Conservation (phyloP, 2,797 vertebrate genomes). For the Coendou prehensilis region DNA sequence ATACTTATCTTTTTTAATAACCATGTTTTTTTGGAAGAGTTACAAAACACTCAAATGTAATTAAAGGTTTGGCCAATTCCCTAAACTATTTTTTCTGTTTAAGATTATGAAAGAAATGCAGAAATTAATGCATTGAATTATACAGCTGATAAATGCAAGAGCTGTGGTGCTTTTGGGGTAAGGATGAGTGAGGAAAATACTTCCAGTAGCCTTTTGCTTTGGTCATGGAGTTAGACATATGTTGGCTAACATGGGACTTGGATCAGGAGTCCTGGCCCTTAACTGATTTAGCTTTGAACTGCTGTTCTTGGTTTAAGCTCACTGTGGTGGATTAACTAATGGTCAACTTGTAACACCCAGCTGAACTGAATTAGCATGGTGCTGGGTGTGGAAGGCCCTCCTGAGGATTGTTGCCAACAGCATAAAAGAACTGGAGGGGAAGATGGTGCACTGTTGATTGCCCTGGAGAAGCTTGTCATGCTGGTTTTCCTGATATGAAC, state of each 20-base stretch:
- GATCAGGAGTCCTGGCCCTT: neutral
- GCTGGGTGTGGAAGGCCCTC: neutral
- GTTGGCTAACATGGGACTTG: neutral
- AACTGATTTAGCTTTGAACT: neutral
- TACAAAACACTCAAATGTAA: constrained; percentile 63
- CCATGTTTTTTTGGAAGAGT: constrained; percentile 48
- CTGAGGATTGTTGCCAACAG: neutral
- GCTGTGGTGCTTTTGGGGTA: neutral
- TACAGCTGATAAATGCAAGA: neutral
- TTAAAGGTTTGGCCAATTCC: constrained; percentile 56
- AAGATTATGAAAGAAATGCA: neutral
- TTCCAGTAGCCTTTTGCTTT: neutral
- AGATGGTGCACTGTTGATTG: neutral
- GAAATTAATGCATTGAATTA: neutral
- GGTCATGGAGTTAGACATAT: neutral
- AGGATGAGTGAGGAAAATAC: neutral
- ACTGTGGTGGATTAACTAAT: neutral
- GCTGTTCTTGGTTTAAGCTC: neutral
- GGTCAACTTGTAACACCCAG: neutral
- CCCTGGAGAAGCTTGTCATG: neutral
- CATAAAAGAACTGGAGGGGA: neutral
- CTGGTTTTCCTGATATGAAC: neutral
- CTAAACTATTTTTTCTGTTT: neutral
- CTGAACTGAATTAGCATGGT: neutral
- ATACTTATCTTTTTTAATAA: neutral